Evolutionary conservation across 2,113 vertebrate genomes (phyloP), one percentile per base, ranked within the genome.

Genomic region (Pelobates fuscus): DNA sequence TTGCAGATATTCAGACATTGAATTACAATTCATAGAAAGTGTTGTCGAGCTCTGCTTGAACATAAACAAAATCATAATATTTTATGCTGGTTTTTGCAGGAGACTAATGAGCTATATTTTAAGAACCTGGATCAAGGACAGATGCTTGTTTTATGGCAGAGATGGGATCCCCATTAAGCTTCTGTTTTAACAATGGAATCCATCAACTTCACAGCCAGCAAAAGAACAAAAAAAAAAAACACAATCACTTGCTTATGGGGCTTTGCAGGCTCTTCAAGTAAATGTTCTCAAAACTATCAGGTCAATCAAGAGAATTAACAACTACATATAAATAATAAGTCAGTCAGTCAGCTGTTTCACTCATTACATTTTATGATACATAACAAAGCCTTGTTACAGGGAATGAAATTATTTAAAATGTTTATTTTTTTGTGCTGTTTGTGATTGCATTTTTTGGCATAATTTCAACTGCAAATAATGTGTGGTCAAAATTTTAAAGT

Each of bases 31-130:
- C 20, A 41, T 41, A 23, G 30, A 24, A 65, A 65, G 37, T 65
- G 21, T 65, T 44, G 20, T 65, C 12, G 8, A 43, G 37, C 62
- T 23, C n/a, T 43, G 37, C 7, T 41, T 41, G 62, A 65, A 65
- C 62, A 65, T 65, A 65, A 65, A 65, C 32, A 65, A 65, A 65
- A 65, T 63, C 60, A 63, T 63, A 65, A 65, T 27, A 63, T 63
- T 32, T 63, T 41, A 65, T 43, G 30, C 61, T 26, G 57, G 57
- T 64, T 64, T 64, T 64, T 64, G 62, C 62, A 65, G 30, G 62
- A 65, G 62, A 65, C 62, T 65, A 65, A 65, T 43, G 30, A 65
- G 62, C 62, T 65, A 65, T 43, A 65, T 65, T 65, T 65, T 65
- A 65, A 65, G 32, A 65, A 43, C 62, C 32, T 44, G 62, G 62